Conservation (phyloP, 2,113 vertebrate species). For the Pteropus alecto region DNA sequence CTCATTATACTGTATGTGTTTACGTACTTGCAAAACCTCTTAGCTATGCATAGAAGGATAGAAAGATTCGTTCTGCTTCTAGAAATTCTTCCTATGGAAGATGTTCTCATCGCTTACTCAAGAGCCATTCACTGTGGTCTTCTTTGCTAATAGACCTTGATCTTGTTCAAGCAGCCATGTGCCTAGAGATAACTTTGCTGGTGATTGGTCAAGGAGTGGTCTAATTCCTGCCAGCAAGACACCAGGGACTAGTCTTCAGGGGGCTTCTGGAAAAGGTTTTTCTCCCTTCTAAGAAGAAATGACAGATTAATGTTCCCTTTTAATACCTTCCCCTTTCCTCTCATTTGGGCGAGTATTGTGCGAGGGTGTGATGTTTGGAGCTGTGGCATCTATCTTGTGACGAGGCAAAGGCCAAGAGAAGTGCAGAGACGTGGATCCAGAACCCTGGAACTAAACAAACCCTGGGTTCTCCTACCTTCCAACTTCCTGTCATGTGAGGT, state of each 20-base stretch:
- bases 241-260: neutral
- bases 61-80: constrained; percentile 23
- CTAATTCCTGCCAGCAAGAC: neutral
- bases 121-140: neutral
- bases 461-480: neutral
- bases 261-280: neutral
- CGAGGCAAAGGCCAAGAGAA: neutral
- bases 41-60: constrained; percentile 7
- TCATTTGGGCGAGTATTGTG: neutral
- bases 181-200: neutral
- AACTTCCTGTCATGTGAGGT: neutral
- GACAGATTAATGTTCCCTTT: neutral
- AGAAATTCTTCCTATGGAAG: constrained; percentile 21
- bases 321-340: neutral
- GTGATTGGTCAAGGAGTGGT: neutral
- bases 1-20: neutral
- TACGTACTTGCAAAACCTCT: neutral
- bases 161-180: neutral
- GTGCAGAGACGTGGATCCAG: neutral
- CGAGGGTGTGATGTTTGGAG: neutral
- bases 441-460: neutral
- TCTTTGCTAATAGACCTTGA: neutral
- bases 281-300: neutral
- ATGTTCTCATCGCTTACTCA: neutral
- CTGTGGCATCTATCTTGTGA: neutral